Evolutionary conservation across 2,113 vertebrate genomes (phyloP).

Genomic region (Ptychochromis oligacanthus): DNA sequence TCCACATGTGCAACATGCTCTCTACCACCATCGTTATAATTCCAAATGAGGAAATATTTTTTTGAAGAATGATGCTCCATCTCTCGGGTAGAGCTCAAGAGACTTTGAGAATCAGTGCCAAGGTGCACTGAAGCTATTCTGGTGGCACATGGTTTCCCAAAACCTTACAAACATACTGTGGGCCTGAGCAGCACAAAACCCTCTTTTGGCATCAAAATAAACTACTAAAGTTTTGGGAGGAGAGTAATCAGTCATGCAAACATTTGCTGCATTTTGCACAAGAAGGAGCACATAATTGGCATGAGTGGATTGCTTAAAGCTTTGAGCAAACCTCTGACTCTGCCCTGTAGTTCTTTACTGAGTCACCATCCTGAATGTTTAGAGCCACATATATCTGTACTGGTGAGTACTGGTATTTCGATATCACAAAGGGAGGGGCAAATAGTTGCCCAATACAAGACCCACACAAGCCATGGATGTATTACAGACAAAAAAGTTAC

Average conservation of each 20-base stretch:
- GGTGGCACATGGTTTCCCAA: neutral
- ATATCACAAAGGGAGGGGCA: neutral
- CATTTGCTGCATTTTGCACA: neutral
- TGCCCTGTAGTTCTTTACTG: neutral
- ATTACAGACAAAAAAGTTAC: neutral
- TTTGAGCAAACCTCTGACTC: neutral
- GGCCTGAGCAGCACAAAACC: too few relatives aligned
- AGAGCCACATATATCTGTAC: neutral
- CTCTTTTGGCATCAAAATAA: too few relatives aligned
- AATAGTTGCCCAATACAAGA: neutral
- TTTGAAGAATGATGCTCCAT: accelerated
- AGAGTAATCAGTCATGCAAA: neutral
- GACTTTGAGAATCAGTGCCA: too few relatives aligned
- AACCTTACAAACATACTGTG: too few relatives aligned
- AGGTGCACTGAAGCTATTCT: neutral
- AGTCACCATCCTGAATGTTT: neutral
- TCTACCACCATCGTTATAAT: neutral
- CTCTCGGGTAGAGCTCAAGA: neutral
- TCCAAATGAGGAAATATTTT: neutral
- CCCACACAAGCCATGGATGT: neutral
- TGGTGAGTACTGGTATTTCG: neutral
- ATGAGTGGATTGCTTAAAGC: neutral
- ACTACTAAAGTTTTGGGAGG: neutral
- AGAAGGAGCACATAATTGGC: neutral
- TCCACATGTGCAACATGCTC: neutral